These are phyloP conservation scores for Tetrao urogallus DNA, from an alignment of 2,113 vertebrate genomes.

Conservation along the genomic window DNA sequence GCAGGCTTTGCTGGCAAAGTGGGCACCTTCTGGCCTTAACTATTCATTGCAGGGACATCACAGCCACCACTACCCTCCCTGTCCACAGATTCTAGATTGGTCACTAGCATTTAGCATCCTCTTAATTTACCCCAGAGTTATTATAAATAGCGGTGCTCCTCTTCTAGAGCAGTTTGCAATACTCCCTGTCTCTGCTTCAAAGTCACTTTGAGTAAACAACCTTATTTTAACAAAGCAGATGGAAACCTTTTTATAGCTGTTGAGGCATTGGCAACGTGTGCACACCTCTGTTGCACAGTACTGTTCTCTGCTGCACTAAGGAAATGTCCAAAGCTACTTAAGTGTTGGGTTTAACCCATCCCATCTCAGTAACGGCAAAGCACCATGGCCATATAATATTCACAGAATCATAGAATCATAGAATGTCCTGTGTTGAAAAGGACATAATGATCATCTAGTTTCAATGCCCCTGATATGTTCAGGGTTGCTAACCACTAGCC, in stretches of 20 bases:
- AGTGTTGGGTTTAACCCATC: neutral
- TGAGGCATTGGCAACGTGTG: neutral
- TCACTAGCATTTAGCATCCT: neutral
- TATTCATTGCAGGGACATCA: neutral
- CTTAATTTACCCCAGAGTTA: neutral
- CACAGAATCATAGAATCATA: too few species aligned
- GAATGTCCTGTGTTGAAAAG: too few species aligned
- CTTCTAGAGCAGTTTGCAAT: neutral
- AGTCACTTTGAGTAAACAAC: constrained; percentile 57
- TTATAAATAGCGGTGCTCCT: neutral
- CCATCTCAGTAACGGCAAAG: neutral
- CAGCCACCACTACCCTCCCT: neutral
- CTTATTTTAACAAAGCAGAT: constrained; percentile 69
- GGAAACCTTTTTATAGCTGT: constrained; percentile 68
- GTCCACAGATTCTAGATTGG: neutral
- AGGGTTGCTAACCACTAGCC: too few species aligned
- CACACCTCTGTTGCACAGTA: neutral
- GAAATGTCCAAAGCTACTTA: neutral
- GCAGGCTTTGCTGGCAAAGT: neutral
- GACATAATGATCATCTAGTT: too few species aligned
- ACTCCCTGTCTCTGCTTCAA: constrained; percentile 22
- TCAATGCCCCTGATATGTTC: too few species aligned
- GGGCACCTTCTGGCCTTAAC: neutral
- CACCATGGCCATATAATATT: neutral
- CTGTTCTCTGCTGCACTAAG: neutral